phyloP scores from a whole-genome alignment of 2,888 invertebrate species.

The Campopleginae sp. region DNA sequence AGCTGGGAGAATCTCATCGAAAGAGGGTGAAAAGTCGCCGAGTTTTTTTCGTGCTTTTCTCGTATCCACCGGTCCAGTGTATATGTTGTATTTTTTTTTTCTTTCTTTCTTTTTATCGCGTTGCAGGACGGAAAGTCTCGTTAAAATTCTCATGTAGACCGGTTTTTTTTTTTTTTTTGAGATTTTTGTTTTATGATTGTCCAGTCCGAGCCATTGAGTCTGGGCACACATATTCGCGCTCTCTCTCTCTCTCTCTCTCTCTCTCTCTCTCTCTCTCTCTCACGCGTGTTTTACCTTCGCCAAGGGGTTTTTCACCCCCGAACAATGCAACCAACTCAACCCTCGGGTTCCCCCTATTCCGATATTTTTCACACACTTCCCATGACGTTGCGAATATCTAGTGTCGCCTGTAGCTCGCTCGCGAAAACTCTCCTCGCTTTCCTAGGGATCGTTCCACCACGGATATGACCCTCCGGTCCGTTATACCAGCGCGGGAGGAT shows the following conservation, averaged over 20 bases:
- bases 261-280: too few relatives aligned
- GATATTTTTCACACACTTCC: constrained; percentile 8
- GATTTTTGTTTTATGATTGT: constrained; percentile 37
- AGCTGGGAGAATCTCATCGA: constrained; percentile 41
- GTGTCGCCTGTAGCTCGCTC: constrained; percentile 25
- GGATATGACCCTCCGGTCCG: constrained; percentile 62
- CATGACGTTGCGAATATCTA: constrained; percentile 43
- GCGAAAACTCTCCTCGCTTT: constrained; percentile 7
- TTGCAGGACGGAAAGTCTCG: constrained; percentile 39
- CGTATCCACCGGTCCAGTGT: not conserved
- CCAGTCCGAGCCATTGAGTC: constrained; percentile 39
- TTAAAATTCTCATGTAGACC: constrained; percentile 54
- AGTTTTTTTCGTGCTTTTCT: constrained; percentile 2
- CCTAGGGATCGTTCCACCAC: constrained; percentile 39
- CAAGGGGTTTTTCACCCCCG: constrained; percentile 34
- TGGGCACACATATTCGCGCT: constrained; percentile 34
- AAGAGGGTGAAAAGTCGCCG: constrained; percentile 37
- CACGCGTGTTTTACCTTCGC: constrained; percentile 14
- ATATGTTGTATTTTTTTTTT: not conserved
- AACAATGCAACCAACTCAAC: constrained; percentile 54
- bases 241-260: constrained; percentile 15
- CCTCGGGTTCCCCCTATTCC: not conserved
- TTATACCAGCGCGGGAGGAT: constrained; percentile 50
- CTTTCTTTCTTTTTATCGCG: constrained; percentile 1
- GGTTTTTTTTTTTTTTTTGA: not conserved